These are phyloP conservation scores for Aspidiotus rigidus DNA, from an alignment of 2,888 invertebrate species.

Conservation along the genomic window DNA sequence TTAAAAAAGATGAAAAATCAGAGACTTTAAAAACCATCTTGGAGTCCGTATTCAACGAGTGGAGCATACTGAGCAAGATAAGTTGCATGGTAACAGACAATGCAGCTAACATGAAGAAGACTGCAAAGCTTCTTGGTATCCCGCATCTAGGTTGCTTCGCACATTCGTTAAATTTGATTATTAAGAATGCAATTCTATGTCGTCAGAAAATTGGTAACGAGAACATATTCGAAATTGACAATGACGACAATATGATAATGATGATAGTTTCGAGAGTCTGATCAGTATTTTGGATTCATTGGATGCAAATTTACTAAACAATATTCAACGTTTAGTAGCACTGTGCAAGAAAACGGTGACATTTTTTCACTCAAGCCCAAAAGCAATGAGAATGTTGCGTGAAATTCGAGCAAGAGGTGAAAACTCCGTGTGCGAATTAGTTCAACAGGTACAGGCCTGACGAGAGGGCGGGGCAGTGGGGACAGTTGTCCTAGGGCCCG, in stretches of 20 bases:
- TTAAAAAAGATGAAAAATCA: constrained; percentile 6
- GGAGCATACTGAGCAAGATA: constrained; percentile 16
- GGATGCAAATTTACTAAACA: background rate
- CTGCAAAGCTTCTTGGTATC: background rate
- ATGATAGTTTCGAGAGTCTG: no score
- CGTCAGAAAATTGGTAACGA: background rate
- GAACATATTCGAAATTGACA: background rate
- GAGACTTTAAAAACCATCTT: constrained; percentile 8
- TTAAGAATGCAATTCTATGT: background rate
- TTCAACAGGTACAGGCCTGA: background rate
- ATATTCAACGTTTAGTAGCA: background rate
- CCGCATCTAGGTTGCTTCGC: background rate
- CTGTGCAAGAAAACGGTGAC: background rate
- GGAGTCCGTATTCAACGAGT: constrained; percentile 8
- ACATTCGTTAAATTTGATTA: constrained; percentile 1
- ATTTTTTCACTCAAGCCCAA: background rate
- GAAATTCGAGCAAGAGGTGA: background rate
- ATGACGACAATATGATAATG: background rate
- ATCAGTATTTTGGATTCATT: no score
- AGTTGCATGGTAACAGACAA: constrained; percentile 7
- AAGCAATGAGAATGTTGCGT: background rate
- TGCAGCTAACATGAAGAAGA: constrained; percentile 3
- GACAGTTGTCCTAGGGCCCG: no score
- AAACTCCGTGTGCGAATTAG: background rate
- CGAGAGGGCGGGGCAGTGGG: no score